Conservation (phyloP, 1,140 invertebrate genomes). For the Anastatus disparis region DNA sequence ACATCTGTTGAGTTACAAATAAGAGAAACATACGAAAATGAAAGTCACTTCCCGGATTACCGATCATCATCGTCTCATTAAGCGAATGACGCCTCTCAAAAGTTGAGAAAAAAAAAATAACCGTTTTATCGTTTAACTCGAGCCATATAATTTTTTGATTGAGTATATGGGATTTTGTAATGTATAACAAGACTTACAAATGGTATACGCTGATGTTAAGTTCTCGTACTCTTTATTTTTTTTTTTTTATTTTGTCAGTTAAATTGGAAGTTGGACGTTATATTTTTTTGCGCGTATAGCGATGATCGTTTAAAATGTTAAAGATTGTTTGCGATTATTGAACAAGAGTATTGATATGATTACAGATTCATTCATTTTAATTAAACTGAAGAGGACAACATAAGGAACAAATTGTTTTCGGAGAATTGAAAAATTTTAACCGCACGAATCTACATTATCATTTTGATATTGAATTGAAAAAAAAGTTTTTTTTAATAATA, state of each 20-base stretch:
- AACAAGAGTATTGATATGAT: neutral
- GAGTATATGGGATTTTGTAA: conserved; percentile 1
- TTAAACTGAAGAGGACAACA: no score
- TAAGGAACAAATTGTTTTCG: no score
- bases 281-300: neutral
- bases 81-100: conserved; percentile 15
- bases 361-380: conserved; percentile 10
- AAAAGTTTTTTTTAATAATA: no score
- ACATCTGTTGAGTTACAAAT: conserved; percentile 49
- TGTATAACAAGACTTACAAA: neutral
- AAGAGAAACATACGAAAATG: conserved; percentile 48
- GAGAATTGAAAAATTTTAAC: no score
- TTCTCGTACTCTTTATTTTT: no score
- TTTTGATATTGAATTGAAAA: no score
- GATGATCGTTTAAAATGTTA: neutral
- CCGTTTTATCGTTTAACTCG: conserved; percentile 9
- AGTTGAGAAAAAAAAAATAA: neutral
- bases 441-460: no score
- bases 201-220: no score
- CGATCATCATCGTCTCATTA: conserved; percentile 49
- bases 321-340: neutral
- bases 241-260: no score
- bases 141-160: conserved; percentile 20
- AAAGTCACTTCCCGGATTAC: conserved; percentile 59
- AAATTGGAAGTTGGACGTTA: conserved; percentile 5